Percentiles rank a stretch among this genome's conserved stretches.
Conservation (phyloP, 2,888 invertebrate genomes). For the Parnassius glacialis region DNA sequence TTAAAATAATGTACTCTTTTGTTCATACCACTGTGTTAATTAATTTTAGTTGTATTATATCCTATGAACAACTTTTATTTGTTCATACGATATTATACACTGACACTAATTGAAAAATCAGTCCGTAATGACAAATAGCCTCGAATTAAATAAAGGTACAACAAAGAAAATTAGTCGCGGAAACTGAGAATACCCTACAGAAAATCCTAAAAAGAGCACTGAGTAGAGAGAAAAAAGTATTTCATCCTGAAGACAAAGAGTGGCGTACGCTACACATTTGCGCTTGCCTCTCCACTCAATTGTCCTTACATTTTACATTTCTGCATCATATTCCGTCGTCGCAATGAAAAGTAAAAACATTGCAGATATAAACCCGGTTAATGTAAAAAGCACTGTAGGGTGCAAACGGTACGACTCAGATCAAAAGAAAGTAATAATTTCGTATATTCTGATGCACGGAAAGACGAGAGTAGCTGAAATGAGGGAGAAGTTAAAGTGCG, state of each 20-base stretch:
- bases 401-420: background rate
- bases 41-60: too few relatives aligned
- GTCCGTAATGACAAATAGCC: too few relatives aligned
- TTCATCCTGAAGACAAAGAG: constrained; percentile 54
- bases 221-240: constrained; percentile 38
- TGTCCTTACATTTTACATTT: constrained; percentile 78
- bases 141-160: background rate
- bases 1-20: too few relatives aligned
- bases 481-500: constrained; percentile 74
- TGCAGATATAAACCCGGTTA: constrained; percentile 40
- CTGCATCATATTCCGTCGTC: constrained; percentile 74
- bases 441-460: constrained; percentile 68
- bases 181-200: constrained; percentile 31
- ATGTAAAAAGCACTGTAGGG: constrained; percentile 6
- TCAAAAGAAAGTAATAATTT: constrained; percentile 4
- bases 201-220: constrained; percentile 52
- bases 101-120: too few relatives aligned
- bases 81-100: too few relatives aligned
- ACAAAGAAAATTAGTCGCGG: constrained; percentile 9
- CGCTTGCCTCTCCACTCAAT: constrained; percentile 64
- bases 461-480: constrained; percentile 74
- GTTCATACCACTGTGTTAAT: too few relatives aligned
- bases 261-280: constrained; percentile 56
- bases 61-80: too few relatives aligned
- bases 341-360: constrained; percentile 78